A percentile compares a stretch with the other conserved stretches of the same genome.
Evolutionary conservation across 2,888 invertebrate genomes (phyloP).

Genomic region (Synergus itoensis): DNA sequence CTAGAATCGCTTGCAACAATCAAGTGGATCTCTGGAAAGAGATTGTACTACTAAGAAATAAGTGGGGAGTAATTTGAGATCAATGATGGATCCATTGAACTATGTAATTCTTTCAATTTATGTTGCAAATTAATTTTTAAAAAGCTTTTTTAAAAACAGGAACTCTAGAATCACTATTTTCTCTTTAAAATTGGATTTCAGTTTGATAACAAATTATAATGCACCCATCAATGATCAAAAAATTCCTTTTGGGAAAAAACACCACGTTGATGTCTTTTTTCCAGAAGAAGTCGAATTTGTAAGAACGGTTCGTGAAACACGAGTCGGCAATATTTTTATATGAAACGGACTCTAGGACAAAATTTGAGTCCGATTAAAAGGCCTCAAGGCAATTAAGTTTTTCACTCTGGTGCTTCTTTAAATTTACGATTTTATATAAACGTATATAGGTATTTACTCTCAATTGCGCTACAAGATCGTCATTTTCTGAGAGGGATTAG

Average conservation of each 20-base stretch:
- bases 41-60: not conserved
- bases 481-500: constrained; percentile 33
- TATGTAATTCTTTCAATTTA: not conserved
- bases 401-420: constrained; percentile 66
- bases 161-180: too few relatives aligned
- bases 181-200: not conserved
- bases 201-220: not conserved
- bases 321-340: constrained; percentile 69
- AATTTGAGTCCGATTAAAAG: constrained; percentile 8
- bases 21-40: not conserved
- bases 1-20: not conserved
- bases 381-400: constrained; percentile 50
- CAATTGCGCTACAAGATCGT: constrained; percentile 23
- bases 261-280: not conserved
- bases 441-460: constrained; percentile 12
- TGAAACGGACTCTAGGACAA: constrained; percentile 45
- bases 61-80: not conserved
- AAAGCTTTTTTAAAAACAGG: not conserved
- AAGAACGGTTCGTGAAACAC: constrained; percentile 42
- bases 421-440: constrained; percentile 61
- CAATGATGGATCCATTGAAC: not conserved
- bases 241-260: not conserved
- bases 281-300: not conserved
- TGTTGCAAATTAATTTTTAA: not conserved
- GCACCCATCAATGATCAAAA: not conserved